Evolutionary conservation across 2,113 vertebrate genomes (phyloP).

Genomic region (Azemiops feae): DNA sequence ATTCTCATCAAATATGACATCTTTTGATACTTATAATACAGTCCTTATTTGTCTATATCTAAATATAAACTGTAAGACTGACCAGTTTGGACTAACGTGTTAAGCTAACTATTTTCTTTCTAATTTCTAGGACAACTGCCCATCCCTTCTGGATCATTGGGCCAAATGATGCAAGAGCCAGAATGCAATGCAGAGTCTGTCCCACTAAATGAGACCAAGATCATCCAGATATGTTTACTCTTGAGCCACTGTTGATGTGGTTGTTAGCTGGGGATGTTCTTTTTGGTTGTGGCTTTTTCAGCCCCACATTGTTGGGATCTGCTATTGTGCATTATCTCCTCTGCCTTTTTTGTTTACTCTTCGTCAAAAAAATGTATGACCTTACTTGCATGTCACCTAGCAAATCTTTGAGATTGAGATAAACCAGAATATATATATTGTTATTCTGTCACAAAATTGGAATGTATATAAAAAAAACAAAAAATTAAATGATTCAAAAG

Average conservation of each 20-base stretch:
- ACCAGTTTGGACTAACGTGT: neutral
- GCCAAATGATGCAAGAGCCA: slow-evolving; percentile 5
- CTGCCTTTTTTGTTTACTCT: neutral
- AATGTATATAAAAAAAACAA: slow-evolving; percentile 33
- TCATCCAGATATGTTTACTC: neutral
- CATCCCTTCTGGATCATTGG: neutral
- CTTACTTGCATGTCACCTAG: neutral
- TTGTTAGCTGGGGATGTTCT: neutral
- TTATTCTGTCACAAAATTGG: neutral
- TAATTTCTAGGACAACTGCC: slow-evolving; percentile 12
- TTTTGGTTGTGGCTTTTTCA: neutral
- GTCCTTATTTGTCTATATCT: neutral
- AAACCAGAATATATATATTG: neutral
- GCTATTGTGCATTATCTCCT: neutral
- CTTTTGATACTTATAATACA: slow-evolving; percentile 1
- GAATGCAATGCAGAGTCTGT: slow-evolving; percentile 8
- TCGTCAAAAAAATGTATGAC: neutral
- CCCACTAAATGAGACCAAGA: neutral
- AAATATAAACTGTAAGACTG: neutral
- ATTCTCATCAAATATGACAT: neutral
- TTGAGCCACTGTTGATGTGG: neutral
- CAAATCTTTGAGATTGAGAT: neutral
- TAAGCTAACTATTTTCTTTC: neutral
- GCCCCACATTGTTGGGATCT: neutral
- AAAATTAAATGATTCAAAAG: slow-evolving; percentile 33